Base-by-base conservation (phyloP, 2,888 invertebrate species). In the Torymus aiolomorphi region DNA sequence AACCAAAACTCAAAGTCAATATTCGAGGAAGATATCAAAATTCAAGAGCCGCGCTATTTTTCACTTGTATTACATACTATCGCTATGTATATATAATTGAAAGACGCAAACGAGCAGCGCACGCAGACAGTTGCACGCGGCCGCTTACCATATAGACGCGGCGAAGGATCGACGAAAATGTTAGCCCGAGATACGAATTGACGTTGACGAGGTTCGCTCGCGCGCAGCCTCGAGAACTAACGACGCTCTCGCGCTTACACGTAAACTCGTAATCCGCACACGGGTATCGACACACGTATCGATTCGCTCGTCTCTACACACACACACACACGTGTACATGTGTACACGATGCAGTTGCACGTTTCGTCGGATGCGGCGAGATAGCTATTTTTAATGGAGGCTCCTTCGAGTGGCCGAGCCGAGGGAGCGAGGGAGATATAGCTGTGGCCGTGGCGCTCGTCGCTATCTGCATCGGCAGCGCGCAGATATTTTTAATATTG, bases 321-420 rank as follows among this genome's bases (percentile, higher is more conserved):
- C 42, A 12, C 18, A 24, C 11, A 42, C 10, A 69, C 24, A 42
- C 74, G 2, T 54, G 57, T 57, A 13, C 16, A 16, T 57, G 31
- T 51, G 24, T 42, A 67, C 24, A 10, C 24, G 13, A 67, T 61
- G 72, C 73, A 74, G 74, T 74, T 74, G 63, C 65, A 62, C 75
- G 66, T 67, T 51, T 49, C 67, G 61, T 56, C 66, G 80, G 80
- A 71, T 70, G 42, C 42, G 49, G 57, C 56, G 86, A 87, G 88
- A 88, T 88, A 88, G 87, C 88, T 88, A 87, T 88, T 88, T 89
- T 88, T 88, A 88, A 88, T 88, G 86, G 85, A 86, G 84, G 85
- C 84, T 85, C 83, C 85, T 84, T 84, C 84, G 84, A 65, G 75
- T 59, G 70, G 52, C 11, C 31, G n/a, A 12, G 13, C 20, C 24